Evolutionary conservation across 2,888 invertebrate genomes (phyloP), one percentile per base, ranked within the genome.

Genomic region (Macrophya annulata): DNA sequence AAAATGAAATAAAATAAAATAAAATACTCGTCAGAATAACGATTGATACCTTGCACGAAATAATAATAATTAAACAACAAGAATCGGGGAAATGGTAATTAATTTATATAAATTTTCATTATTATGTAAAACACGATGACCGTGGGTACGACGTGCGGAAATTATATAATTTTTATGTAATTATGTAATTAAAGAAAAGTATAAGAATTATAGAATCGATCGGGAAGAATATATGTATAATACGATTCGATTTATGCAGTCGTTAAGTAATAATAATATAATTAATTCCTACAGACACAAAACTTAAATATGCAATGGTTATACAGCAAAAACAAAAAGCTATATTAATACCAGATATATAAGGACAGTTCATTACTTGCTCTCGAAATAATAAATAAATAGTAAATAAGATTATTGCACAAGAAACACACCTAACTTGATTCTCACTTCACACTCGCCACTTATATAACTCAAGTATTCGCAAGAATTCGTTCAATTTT

Each of bases 251-350:
- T 31, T 40, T 71, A n/a, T 40, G 71, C n/a, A 6, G 25, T 62
- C 21, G 62, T 25, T 62, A 55, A 55, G 62, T 62, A 62, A 62
- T 25, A 25, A 31, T 71, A 71, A 71, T 71, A 71, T 55, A 71
- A 37, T 6, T 71, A 71, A 71, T 87, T 87, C 85, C 85, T 86
- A 84, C 31, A 31, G 3, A 89, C 85, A 88, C 86, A 88, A 45
- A 43, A 37, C 37, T 37, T 71, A n/a, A 62, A 71, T 71, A n/a
- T 40, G 71, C 37, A 40, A 40, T 71, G 40, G 31, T 84, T 45
- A 84, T 37, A n/a, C 21, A 84, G 71, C 43, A 72, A 40, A 62
- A 65, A 25, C 17, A 79, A 37, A 65, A 72, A 83, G 48, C 17
- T 84, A 68, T 71, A 55, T 48, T 55, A 68, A 72, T 31, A 48